Base-by-base conservation (phyloP, 2,888 invertebrate genomes). In the Uropetala carovei region DNA sequence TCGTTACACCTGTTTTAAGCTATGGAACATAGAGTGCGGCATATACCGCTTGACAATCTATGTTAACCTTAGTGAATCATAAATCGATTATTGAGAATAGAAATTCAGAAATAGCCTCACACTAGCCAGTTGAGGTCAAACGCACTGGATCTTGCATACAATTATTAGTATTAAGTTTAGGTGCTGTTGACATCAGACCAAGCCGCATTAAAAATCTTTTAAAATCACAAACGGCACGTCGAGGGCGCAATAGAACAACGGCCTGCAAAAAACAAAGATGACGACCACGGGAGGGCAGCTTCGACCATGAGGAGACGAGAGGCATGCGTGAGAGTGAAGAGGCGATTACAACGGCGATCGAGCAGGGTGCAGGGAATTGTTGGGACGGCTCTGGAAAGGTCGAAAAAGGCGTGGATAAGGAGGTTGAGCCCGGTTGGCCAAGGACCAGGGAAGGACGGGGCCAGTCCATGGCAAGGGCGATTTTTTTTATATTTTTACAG, bases 381-480 rank as follows among this genome's bases (percentile, higher is more conserved):
- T 43, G 43, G 43, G 75, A 68, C 68, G 68, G 68, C 68, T 68
- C 68, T 68, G 68, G 22, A 68, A 43, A 5, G 43, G 75, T 64
- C 16, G 18, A 27, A 43, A 75, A 75, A 75, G 75, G 60, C 60
- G 13, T 60, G 13, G 75, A 27, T n/a, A 43, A 43, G 43, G 43
- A 43, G 43, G 43, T 43, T 5, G 43, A 43, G 43, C 43, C 43
- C 43, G 75, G 75, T n/a, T 75, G 75, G 75, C n/a, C n/a, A 9
- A 68, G 68, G 68, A 68, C 68, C 68, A 75, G 27, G 75, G 27
- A 22, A 75, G 75, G 75, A 75, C 75, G 75, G 75, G 43, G 75
- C 75, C 75, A 75, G 75, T 75, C 75, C 27, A 75, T 75, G 75
- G 75, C 75, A 75, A 75, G 75, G 75, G 27, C 27, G 43, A n/a